Evolutionary conservation across 2,797 vertebrate species (phyloP), one percentile per base, ranked within the genome.

Genomic region (Tachyglossus aculeatus): DNA sequence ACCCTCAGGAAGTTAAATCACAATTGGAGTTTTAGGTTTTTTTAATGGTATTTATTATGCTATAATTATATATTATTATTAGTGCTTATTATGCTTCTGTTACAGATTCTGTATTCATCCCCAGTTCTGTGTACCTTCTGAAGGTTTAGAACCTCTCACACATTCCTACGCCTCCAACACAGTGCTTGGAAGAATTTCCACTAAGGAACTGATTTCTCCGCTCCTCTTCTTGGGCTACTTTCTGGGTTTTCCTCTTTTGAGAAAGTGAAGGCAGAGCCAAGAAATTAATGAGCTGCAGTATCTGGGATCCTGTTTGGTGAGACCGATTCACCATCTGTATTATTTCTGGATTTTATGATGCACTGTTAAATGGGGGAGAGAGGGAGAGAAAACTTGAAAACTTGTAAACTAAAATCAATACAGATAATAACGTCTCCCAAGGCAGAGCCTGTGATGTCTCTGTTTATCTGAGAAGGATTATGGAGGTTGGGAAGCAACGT

Each of bases 321-420:
- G 45, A 73, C 58, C 13, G 22, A 71, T 22, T 69, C 41, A 51
- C 19, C 57, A 52, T 62, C 15, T 0, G 0, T 68, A 57, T 80
- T 82, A 82, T 64, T 74, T 80, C 71, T 76, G 22, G 52, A 74
- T 80, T 80, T 76, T 65, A 57, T 57, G 40, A 65, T 80, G 60
- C 5, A 22, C 59, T 65, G 32, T 67, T 67, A 78, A 57, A 60
- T 19, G 14, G 68, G 45, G 74, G 51, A 63, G 33, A 32, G 27
- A 37, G 19, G n/a, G n/a, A 39, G 19, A 68, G 50, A 41, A 36
- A 64, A 59, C 29, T 54, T 54, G n/a, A 18, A 16, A 65, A 73
- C 22, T 36, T 66, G 13, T 62, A 75, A n/a, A n/a, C n/a, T n/a
- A n/a, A n/a, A n/a, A n/a, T n/a, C n/a, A n/a, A n/a, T n/a, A n/a